Evolutionary conservation across 2,113 vertebrate species (phyloP).

Genomic region (Sinocyclocheilus maitianheensis): DNA sequence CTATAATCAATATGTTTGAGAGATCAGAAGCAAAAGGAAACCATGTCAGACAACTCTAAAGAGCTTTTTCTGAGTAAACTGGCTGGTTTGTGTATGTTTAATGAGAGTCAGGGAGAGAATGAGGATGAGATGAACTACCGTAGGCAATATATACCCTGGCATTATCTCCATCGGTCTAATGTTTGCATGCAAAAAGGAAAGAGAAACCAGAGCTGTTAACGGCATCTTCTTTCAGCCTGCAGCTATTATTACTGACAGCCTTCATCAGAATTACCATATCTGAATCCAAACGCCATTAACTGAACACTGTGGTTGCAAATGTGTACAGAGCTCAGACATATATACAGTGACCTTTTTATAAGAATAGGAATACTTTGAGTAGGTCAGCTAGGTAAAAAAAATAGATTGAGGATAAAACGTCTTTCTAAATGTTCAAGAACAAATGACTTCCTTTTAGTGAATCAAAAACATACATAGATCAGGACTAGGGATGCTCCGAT

Average conservation of each 20-base stretch:
- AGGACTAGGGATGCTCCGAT: no score
- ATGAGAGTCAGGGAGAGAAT: background rate
- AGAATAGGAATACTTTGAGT: background rate
- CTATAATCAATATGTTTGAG: conserved; percentile 23
- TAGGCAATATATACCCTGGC: conserved; percentile 78
- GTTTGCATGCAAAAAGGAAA: conserved; percentile 62
- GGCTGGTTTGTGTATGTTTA: conserved; percentile 12
- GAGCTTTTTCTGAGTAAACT: conserved; percentile 19
- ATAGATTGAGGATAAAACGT: background rate
- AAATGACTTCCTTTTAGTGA: background rate
- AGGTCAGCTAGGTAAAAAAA: background rate
- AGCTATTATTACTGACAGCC: conserved; percentile 29
- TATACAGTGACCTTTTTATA: background rate
- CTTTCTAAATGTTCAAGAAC: background rate
- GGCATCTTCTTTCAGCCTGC: background rate
- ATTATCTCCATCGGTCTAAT: conserved; percentile 78
- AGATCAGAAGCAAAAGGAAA: conserved; percentile 12
- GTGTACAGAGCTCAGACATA: background rate
- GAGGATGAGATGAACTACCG: conserved; percentile 50
- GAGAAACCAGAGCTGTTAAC: conserved; percentile 16
- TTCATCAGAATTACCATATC: conserved; percentile 43
- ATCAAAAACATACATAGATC: no score
- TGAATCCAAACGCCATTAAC: background rate
- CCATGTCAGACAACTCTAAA: background rate
- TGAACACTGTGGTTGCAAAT: conserved; percentile 59